Conservation (phyloP, 2,888 invertebrate species). For the Leptinotarsa juncta region DNA sequence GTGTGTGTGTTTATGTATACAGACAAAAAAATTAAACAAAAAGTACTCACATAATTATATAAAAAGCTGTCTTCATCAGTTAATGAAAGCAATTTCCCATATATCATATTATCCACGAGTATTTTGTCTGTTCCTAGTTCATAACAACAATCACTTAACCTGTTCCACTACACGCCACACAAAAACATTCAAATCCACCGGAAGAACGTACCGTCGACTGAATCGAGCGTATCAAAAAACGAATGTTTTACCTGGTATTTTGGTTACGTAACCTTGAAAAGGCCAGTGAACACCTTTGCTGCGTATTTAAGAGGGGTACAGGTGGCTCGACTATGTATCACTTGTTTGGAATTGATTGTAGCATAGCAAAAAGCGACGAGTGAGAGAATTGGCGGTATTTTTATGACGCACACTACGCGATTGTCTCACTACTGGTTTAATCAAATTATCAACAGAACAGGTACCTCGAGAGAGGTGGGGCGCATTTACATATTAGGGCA, state of each 20-base stretch:
- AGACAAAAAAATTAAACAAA: too few species aligned
- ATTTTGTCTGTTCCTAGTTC: slow-evolving; percentile 1
- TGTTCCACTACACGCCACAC: not conserved
- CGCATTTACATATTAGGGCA: slow-evolving; percentile 19
- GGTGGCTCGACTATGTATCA: slow-evolving; percentile 12
- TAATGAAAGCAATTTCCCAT: not conserved
- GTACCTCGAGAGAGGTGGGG: not conserved
- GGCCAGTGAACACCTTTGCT: slow-evolving; percentile 29
- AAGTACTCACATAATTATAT: slow-evolving; percentile 13
- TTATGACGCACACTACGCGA: slow-evolving; percentile 18
- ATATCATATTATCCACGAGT: slow-evolving; percentile 7
- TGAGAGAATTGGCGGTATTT: slow-evolving; percentile 17
- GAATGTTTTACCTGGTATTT: slow-evolving; percentile 29
- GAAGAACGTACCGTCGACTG: slow-evolving; percentile 26
- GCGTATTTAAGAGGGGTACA: slow-evolving; percentile 2
- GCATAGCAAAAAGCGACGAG: not conserved
- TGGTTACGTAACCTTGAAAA: slow-evolving; percentile 38
- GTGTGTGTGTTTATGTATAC: too few species aligned
- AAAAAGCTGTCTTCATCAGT: slow-evolving; percentile 4
- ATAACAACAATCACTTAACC: not conserved
- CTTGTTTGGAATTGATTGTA: slow-evolving; percentile 8
- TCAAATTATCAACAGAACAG: slow-evolving; percentile 16
- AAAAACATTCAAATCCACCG: slow-evolving; percentile 9
- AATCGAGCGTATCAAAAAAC: slow-evolving; percentile 30
- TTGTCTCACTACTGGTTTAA: slow-evolving; percentile 18